phyloP scores from a whole-genome alignment of 2,888 invertebrate species.

The Pterostichus madidus region DNA sequence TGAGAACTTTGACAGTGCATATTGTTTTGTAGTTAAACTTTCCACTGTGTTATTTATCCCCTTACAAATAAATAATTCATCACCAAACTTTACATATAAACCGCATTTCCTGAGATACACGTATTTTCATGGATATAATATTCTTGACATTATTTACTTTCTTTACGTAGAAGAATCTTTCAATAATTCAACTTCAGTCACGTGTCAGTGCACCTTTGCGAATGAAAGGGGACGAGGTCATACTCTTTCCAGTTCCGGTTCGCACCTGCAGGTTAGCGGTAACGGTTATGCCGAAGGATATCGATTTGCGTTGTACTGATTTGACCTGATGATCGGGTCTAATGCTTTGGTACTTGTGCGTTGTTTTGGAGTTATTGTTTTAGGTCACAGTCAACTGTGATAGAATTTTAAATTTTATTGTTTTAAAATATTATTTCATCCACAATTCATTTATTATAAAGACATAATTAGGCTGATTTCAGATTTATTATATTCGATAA shows the following conservation, averaged over 20 bases:
- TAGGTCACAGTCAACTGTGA: too few species aligned
- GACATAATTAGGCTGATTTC: too few species aligned
- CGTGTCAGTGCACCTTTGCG: background rate
- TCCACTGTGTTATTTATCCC: background rate
- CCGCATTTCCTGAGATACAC: background rate
- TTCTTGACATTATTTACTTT: background rate
- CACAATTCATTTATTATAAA: too few species aligned
- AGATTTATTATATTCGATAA: too few species aligned
- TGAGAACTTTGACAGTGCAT: too few species aligned
- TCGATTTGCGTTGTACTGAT: background rate
- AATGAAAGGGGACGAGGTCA: background rate
- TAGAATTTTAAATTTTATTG: background rate
- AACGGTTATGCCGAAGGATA: background rate
- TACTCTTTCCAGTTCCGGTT: background rate
- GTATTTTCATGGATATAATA: slow-evolving; percentile 22
- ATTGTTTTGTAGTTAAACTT: background rate
- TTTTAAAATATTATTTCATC: too few species aligned
- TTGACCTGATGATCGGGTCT: too few species aligned
- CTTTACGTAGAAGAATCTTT: background rate
- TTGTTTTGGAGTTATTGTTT: too few species aligned
- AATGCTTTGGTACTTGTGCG: too few species aligned
- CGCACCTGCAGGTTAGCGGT: background rate
- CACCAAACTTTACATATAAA: background rate
- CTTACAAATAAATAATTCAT: slow-evolving; percentile 2
- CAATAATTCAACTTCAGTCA: slow-evolving; percentile 17